Evolutionary conservation across 2,797 vertebrate genomes (phyloP).

Genomic region (Xyrichtys novacula): DNA sequence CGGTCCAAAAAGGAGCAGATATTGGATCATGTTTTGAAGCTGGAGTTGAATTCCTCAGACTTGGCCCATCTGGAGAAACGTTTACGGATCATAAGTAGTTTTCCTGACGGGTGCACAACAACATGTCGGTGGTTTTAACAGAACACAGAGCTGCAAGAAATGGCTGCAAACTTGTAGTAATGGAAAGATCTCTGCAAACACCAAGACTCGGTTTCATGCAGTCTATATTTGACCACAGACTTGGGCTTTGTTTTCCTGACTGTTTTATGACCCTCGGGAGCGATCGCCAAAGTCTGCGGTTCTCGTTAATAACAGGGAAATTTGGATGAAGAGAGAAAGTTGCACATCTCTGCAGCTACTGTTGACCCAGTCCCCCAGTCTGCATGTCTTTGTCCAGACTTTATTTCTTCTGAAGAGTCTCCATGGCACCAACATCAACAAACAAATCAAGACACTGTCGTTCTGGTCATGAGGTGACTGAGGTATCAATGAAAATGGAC

Average conservation of each 20-base stretch:
- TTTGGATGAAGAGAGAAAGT: background rate
- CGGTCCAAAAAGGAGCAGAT: constrained; percentile 28
- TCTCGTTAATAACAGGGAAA: background rate
- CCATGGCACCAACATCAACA: too few relatives aligned
- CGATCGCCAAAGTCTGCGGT: background rate
- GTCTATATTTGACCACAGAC: constrained; percentile 7
- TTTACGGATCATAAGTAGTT: constrained; percentile 49
- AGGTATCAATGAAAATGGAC: too few relatives aligned
- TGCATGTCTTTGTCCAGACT: too few relatives aligned
- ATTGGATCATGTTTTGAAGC: constrained; percentile 51
- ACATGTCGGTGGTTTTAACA: constrained; percentile 4
- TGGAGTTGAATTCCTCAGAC: constrained; percentile 53
- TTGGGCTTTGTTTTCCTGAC: constrained; percentile 4
- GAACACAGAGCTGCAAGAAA: background rate
- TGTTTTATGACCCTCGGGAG: background rate
- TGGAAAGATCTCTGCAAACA: background rate
- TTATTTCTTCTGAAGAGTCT: too few relatives aligned
- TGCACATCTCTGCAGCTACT: background rate
- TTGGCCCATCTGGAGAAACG: constrained; percentile 50
- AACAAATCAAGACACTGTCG: too few relatives aligned
- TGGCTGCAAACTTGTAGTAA: background rate
- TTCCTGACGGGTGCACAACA: constrained; percentile 25
- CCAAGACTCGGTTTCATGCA: background rate
- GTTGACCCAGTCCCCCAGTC: too few relatives aligned
- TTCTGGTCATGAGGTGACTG: too few relatives aligned